phyloP scores from a whole-genome alignment of 2,797 vertebrate genomes.

The Leptoclinus maculatus region DNA sequence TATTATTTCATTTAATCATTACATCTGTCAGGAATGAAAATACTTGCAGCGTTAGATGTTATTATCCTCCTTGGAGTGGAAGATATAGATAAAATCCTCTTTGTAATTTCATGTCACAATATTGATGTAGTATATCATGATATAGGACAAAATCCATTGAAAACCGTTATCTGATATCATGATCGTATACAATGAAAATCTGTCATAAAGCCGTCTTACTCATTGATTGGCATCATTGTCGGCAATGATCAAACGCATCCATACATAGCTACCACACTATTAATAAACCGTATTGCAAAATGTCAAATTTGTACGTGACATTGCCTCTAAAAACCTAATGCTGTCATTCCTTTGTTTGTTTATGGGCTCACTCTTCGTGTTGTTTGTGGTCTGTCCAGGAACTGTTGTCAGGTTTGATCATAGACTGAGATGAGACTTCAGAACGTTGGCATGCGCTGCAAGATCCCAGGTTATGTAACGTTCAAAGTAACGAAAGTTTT shows the following conservation, averaged over 20 bases:
- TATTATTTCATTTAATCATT: background rate
- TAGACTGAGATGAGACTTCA: conserved; percentile 18
- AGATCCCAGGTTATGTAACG: conserved; percentile 44
- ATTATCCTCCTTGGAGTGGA: background rate
- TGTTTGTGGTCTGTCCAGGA: background rate
- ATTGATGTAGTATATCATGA: background rate
- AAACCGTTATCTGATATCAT: background rate
- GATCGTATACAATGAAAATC: too few species aligned
- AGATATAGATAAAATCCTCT: background rate
- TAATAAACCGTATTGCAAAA: background rate
- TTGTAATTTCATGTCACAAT: background rate
- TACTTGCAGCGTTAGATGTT: background rate
- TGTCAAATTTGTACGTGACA: background rate
- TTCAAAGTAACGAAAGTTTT: conserved; percentile 27
- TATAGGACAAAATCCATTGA: background rate
- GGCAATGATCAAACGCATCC: background rate
- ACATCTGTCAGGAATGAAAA: background rate
- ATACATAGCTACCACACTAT: background rate
- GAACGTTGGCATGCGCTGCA: conserved; percentile 13
- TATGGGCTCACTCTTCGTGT: background rate
- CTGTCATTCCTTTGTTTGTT: background rate
- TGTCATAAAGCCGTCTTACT: background rate
- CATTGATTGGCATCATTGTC: background rate
- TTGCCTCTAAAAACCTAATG: background rate
- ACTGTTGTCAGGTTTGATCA: conserved; percentile 13